Base-by-base conservation (phyloP, 2,113 vertebrate genomes). In the Seriola rivoliana region DNA sequence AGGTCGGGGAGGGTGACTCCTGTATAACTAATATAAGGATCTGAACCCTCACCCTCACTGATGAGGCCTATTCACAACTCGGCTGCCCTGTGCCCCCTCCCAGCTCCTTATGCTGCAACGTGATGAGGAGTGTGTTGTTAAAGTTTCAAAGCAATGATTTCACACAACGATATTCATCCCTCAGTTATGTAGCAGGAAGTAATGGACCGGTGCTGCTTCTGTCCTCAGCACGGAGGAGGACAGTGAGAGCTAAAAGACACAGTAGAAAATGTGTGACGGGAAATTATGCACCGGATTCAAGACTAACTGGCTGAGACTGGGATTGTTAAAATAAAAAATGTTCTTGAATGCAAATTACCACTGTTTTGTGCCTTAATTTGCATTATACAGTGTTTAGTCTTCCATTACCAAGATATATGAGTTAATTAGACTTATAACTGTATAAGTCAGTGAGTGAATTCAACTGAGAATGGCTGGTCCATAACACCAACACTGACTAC, bases 41-140 rank as follows among this genome's bases (percentile, higher is more conserved):
- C 84, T 97, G 97, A 99, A 96, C 97, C 97, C 95, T 97, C 94
- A 96, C 95, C 97, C 95, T 93, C 84, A 12, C 96, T 99, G 98
- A 99, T 99, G 98, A 99, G 96, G 97, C 93, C 96, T 97, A 99
- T 99, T 99, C 97, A 99, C 89, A 95, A 96, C 94, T 93, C 92
- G 68, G 88, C 94, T 96, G 96, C 96, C 96, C 96, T 96, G 95
- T 94, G 93, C 93, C 95, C 96, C 90, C 95, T 95, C 92, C 93
- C 83, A 50, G 77, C 93, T 88, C 81, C 89, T 91, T 67, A 80
- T 91, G 87, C 90, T 69, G 81, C 95, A 95, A 90, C 93, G 72
- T 96, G 94, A 97, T 97, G 95, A 95, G 92, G 95, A 96, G 96
- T 91, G 93, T 91, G 95, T 96, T 94, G 91, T 92, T 90, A 94